phyloP scores from a whole-genome alignment of 1,140 invertebrate species.

The Conopomorpha cramerella region DNA sequence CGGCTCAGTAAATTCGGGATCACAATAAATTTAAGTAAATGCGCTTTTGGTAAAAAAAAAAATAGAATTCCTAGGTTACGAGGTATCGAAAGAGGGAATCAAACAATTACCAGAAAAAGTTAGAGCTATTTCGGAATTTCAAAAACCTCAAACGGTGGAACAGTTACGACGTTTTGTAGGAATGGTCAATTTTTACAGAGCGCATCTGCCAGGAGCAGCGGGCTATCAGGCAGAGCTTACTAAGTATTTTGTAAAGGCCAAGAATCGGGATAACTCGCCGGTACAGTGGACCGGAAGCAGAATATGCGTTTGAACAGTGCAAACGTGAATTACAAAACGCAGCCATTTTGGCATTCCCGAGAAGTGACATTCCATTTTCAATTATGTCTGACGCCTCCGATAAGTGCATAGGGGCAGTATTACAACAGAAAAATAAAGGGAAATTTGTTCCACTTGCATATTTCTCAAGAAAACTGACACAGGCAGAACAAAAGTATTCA shows the following conservation, averaged over 20 bases:
- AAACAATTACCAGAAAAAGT: conserved; percentile 8
- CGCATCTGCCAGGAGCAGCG: conserved; percentile 12
- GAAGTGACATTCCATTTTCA: no score
- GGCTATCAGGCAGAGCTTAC: conserved; percentile 13
- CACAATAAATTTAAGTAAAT: not conserved
- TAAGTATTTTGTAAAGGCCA: conserved; percentile 12
- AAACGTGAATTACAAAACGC: conserved; percentile 17
- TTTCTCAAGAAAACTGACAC: not conserved
- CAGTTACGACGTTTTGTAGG: conserved; percentile 23
- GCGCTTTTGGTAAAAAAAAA: not conserved
- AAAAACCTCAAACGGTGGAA: conserved; percentile 9
- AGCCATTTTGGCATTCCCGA: conserved; percentile 6
- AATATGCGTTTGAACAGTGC: conserved; percentile 3
- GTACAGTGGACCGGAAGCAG: conserved; percentile 6
- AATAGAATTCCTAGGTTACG: conserved; percentile 2
- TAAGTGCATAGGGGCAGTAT: conserved; percentile 12
- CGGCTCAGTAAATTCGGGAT: not conserved
- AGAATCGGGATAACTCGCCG: conserved; percentile 17
- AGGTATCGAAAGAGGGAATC: not conserved
- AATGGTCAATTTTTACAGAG: conserved; percentile 22
- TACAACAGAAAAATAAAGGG: conserved; percentile 12
- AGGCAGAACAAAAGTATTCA: not conserved
- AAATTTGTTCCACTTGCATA: not conserved
- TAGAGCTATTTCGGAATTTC: conserved; percentile 9
- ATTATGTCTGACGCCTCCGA: conserved; percentile 20